These are phyloP conservation scores for Uria lomvia DNA, from an alignment of 2,113 vertebrate genomes.

Conservation along the genomic window DNA sequence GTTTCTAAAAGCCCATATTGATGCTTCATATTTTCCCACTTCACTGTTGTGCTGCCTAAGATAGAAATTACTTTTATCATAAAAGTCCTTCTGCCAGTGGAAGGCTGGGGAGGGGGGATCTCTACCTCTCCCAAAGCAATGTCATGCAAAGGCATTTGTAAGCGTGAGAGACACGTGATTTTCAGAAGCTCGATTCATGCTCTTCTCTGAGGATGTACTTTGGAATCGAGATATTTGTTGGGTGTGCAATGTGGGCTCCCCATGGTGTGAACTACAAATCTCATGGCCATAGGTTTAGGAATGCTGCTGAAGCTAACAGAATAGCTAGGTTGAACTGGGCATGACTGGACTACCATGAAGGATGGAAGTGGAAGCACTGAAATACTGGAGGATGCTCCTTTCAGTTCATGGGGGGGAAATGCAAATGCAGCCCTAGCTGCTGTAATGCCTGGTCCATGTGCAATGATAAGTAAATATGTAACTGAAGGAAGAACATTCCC, in stretches of 20 bases:
- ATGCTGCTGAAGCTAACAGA: not conserved
- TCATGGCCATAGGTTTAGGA: not conserved
- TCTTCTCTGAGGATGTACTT: not conserved
- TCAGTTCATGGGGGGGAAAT: not conserved
- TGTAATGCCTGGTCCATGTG: not conserved
- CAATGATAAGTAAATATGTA: conserved; percentile 64
- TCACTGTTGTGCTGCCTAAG: not conserved
- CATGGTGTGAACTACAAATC: not conserved
- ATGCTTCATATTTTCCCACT: not conserved
- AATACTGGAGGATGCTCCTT: not conserved
- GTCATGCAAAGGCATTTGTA: not conserved
- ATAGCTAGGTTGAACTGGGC: not conserved
- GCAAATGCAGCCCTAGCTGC: not conserved
- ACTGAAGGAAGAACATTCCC: conserved; percentile 54
- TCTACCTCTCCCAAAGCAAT: not conserved
- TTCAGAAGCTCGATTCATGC: not conserved
- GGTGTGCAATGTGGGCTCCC: not conserved
- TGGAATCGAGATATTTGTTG: not conserved
- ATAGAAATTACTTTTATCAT: not conserved
- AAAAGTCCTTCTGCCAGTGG: not conserved
- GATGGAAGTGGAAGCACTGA: not conserved
- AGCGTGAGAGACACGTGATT: not conserved
- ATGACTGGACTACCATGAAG: not conserved
- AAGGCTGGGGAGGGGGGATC: not conserved
- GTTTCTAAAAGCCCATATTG: not conserved